These are phyloP conservation scores for Himalopsyche phryganea DNA, from an alignment of 1,140 invertebrate species.

Conservation along the genomic window DNA sequence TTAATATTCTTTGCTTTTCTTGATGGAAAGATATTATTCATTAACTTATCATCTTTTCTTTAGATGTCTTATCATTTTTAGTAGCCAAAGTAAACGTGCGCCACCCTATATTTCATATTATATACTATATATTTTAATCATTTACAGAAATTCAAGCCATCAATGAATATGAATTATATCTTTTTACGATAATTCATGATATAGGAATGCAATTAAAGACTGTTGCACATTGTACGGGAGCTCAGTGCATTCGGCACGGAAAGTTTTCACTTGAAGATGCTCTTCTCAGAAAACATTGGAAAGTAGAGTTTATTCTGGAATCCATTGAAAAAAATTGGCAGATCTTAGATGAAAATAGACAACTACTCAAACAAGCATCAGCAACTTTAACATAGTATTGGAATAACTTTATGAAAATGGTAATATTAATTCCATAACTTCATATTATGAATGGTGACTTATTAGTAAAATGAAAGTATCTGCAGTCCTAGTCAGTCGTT, in stretches of 20 bases:
- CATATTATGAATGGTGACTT: too few relatives aligned
- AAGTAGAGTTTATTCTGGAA: constrained; percentile 64
- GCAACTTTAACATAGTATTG: constrained; percentile 29
- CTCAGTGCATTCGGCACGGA: constrained; percentile 79
- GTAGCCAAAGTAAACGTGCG: too few relatives aligned
- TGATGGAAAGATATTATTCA: too few relatives aligned
- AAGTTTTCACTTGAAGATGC: constrained; percentile 75
- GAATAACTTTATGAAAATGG: neutral
- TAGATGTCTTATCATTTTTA: too few relatives aligned
- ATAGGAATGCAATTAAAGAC: constrained; percentile 75
- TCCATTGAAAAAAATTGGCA: constrained; percentile 63
- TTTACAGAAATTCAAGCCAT: constrained; percentile 80
- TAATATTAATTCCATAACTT: neutral
- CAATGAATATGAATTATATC: constrained; percentile 75
- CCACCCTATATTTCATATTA: too few relatives aligned
- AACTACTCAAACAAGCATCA: constrained; percentile 47
- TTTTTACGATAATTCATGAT: constrained; percentile 72
- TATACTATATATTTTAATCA: too few relatives aligned
- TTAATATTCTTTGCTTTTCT: too few relatives aligned
- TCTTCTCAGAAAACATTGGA: constrained; percentile 81
- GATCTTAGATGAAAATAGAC: constrained; percentile 53
- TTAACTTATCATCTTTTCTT: too few relatives aligned
- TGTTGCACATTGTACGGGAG: constrained; percentile 72
- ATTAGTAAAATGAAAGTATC: neutral
- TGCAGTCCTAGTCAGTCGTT: too few relatives aligned